Evolutionary conservation across 2,797 vertebrate species (phyloP).

Genomic region (Lepilemur septentrionalis): DNA sequence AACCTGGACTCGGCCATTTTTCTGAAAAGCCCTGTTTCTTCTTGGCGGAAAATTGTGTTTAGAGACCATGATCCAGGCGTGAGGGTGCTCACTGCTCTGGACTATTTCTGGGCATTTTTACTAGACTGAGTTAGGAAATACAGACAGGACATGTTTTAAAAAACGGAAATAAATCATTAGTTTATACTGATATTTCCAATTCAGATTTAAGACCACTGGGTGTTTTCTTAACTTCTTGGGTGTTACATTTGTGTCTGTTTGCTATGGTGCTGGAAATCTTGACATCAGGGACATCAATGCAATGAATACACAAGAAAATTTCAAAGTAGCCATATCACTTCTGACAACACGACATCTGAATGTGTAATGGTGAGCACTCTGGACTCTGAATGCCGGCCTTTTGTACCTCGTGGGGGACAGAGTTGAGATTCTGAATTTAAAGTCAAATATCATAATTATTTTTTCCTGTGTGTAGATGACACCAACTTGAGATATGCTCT

Average conservation of each 20-base stretch:
- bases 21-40: not conserved
- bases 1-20: not conserved
- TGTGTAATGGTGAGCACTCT: too few species aligned
- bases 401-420: fast-evolving
- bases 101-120: not conserved
- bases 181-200: not conserved
- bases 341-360: not conserved
- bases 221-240: too few species aligned
- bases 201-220: fast-evolving
- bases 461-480: not conserved
- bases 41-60: not conserved
- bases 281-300: fast-evolving
- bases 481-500: not conserved
- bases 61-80: not conserved
- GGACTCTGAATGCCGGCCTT: not conserved
- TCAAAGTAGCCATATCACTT: not conserved
- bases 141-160: fast-evolving
- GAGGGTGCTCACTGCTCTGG: fast-evolving
- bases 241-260: fast-evolving
- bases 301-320: fast-evolving
- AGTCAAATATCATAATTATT: not conserved
- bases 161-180: not conserved
- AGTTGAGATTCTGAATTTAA: not conserved
- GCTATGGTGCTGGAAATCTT: not conserved
- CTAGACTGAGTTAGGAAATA: not conserved